phyloP scores from a whole-genome alignment of 2,113 vertebrate species.

The Castor canadensis region DNA sequence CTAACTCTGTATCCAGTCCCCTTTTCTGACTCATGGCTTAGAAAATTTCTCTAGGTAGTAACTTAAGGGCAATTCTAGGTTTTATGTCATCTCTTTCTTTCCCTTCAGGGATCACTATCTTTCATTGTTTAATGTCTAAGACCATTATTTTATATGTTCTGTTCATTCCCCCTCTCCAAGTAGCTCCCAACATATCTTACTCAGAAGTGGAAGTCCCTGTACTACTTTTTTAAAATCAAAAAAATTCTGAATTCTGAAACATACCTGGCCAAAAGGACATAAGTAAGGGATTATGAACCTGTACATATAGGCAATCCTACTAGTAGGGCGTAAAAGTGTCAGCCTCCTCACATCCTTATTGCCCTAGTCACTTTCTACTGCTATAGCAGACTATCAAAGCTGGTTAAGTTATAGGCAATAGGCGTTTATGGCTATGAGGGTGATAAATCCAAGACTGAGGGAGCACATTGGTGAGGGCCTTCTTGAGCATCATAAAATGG shows the following conservation, averaged over 20 bases:
- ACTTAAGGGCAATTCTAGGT: background rate
- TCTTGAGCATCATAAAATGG: background rate
- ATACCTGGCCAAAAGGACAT: background rate
- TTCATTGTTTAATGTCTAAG: background rate
- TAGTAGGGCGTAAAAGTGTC: background rate
- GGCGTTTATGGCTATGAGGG: background rate
- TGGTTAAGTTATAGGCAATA: background rate
- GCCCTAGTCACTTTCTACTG: background rate
- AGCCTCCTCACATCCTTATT: background rate
- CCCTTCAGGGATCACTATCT: background rate
- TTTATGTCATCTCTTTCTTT: background rate
- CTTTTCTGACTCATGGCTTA: background rate
- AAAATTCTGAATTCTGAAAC: constrained; percentile 13
- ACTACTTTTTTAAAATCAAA: background rate
- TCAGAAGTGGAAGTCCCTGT: background rate
- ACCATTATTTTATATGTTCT: background rate
- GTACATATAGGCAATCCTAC: background rate
- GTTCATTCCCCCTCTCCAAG: background rate
- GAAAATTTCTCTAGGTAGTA: background rate
- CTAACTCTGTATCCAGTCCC: background rate
- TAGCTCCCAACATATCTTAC: background rate
- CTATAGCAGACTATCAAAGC: background rate
- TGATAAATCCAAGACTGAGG: background rate
- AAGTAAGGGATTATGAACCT: background rate
- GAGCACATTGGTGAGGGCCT: background rate